Evolutionary conservation across 2,888 invertebrate genomes (phyloP).

Genomic region (Tholera decimalis): DNA sequence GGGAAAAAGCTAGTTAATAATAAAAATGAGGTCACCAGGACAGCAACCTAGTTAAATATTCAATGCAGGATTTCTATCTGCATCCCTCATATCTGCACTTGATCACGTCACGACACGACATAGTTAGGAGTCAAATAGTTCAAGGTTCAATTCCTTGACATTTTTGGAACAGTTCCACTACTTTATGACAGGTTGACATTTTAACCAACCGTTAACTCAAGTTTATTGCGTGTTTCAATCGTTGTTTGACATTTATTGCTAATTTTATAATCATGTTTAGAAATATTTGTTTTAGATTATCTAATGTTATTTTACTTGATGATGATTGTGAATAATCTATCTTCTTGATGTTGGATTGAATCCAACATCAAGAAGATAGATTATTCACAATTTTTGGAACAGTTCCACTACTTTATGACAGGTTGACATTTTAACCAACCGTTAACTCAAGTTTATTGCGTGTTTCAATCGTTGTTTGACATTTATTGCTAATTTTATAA

Average conservation of each 20-base stretch:
- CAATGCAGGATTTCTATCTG: conserved; percentile 4
- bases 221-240: conserved; percentile 22
- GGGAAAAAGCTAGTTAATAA: too few relatives aligned
- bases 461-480: conserved; percentile 16
- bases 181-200: conserved; percentile 16
- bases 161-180: conserved; percentile 31
- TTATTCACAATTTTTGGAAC: conserved; percentile 41
- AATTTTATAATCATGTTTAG: conserved; percentile 21
- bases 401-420: conserved; percentile 17
- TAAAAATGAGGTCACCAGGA: conserved; percentile 1
- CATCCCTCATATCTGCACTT: not conserved
- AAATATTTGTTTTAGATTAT: conserved; percentile 9
- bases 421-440: conserved; percentile 15
- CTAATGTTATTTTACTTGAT: too few relatives aligned
- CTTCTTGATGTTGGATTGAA: not conserved
- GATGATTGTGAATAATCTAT: too few relatives aligned
- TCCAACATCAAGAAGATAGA: too few relatives aligned
- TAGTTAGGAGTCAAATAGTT: conserved; percentile 11
- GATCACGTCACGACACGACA: conserved; percentile 2
- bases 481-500: conserved; percentile 25
- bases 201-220: conserved; percentile 4
- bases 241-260: conserved; percentile 16
- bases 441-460: conserved; percentile 13
- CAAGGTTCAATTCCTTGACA: conserved; percentile 10
- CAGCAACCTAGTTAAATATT: conserved; percentile 16